Evolutionary conservation across 2,888 invertebrate genomes (phyloP).

Genomic region (Panzeria rudis): DNA sequence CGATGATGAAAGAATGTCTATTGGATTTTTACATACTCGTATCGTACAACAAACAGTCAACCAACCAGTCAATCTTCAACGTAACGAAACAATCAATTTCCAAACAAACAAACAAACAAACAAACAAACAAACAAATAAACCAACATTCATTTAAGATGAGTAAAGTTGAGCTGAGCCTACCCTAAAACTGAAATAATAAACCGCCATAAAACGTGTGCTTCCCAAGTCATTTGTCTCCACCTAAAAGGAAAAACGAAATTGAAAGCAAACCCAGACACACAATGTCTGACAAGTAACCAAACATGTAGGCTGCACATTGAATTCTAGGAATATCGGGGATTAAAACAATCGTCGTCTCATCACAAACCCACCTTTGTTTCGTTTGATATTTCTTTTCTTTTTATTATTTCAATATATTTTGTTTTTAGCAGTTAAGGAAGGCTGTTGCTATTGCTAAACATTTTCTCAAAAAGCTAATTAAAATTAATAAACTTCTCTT

Average conservation of each 20-base stretch:
- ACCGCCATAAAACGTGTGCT: constrained; percentile 47
- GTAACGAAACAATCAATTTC: constrained; percentile 60
- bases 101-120: constrained; percentile 11
- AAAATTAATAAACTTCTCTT: constrained; percentile 66
- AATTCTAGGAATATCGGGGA: constrained; percentile 58
- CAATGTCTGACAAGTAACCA: constrained; percentile 17
- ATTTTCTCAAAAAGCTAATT: constrained; percentile 47
- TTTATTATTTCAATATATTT: constrained; percentile 19
- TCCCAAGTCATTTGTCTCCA: constrained; percentile 59
- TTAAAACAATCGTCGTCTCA: constrained; percentile 44
- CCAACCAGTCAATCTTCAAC: constrained; percentile 17
- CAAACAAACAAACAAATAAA: neutral
- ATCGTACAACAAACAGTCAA: neutral
- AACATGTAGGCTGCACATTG: constrained; percentile 46
- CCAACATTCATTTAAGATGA: neutral
- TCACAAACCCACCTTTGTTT: constrained; percentile 51
- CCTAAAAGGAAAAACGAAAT: constrained; percentile 16
- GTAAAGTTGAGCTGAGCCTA: constrained; percentile 2
- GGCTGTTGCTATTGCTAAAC: neutral
- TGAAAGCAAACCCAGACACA: constrained; percentile 10
- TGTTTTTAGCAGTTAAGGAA: neutral
- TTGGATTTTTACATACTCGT: constrained; percentile 41
- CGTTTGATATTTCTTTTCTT: neutral
- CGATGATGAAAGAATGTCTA: constrained; percentile 63
- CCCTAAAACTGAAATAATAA: constrained; percentile 46